These are phyloP conservation scores for Stegana nigrithorax DNA, from an alignment of 2,888 invertebrate genomes.

Conservation along the genomic window DNA sequence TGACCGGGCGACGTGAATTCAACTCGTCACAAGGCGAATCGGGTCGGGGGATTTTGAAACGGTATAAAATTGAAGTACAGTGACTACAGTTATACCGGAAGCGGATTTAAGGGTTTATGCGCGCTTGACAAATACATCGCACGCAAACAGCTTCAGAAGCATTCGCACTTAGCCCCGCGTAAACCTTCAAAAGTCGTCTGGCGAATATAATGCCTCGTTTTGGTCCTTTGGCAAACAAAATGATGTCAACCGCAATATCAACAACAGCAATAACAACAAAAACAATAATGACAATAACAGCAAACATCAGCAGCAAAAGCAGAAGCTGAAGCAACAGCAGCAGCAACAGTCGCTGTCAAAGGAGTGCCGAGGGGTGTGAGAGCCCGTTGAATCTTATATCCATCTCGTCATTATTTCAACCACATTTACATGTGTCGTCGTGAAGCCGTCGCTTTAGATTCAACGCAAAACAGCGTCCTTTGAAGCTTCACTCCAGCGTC, in stretches of 20 bases:
- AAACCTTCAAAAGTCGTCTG: background rate
- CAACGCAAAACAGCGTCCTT: background rate
- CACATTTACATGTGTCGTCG: constrained; percentile 63
- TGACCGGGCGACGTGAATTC: no score
- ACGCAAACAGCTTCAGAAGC: constrained; percentile 22
- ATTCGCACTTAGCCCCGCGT: background rate
- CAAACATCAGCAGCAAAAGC: constrained; percentile 9
- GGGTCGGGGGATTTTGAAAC: no score
- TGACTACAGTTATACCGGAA: constrained; percentile 45
- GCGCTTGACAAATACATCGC: constrained; percentile 52
- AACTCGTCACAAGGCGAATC: no score
- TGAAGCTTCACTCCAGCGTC: constrained; percentile 7
- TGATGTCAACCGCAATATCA: constrained; percentile 59
- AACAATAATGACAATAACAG: constrained; percentile 40
- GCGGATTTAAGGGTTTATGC: constrained; percentile 59
- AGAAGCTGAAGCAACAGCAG: background rate
- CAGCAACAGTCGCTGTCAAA: constrained; percentile 29
- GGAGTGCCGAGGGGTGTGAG: constrained; percentile 16
- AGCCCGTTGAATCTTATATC: constrained; percentile 43
- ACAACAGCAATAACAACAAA: constrained; percentile 32
- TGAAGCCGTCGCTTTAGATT: no score
- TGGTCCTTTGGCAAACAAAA: constrained; percentile 57
- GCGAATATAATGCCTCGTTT: constrained; percentile 2
- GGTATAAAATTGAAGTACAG: no score
- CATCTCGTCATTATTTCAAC: constrained; percentile 66